Percentiles rank a stretch among this genome's conserved stretches.
phyloP scores from a whole-genome alignment of 2,888 invertebrate genomes.

The Melikaiella ostensackeni region DNA sequence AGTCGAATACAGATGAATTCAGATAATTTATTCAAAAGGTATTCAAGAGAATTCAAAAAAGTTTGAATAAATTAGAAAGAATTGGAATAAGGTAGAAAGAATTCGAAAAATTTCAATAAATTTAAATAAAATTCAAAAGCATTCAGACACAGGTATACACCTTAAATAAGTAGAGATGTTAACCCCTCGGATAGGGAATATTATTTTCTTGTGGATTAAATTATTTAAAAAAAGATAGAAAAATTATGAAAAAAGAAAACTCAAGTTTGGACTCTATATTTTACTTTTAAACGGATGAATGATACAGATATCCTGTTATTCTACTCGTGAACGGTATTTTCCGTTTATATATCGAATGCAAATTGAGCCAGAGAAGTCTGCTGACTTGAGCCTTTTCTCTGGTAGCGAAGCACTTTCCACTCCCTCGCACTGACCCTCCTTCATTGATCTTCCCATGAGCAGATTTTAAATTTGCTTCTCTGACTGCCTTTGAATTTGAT shows the following conservation, averaged over 20 bases:
- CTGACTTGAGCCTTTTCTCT: conserved; percentile 2
- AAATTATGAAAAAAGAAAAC: background rate
- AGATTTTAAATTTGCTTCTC: conserved; percentile 1
- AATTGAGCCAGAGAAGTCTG: background rate
- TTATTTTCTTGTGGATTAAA: background rate
- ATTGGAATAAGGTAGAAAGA: too few species aligned
- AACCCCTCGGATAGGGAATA: background rate
- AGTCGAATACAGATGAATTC: too few species aligned
- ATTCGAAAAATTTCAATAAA: too few species aligned
- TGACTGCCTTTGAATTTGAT: background rate
- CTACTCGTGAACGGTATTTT: background rate
- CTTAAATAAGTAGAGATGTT: too few species aligned
- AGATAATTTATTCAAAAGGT: too few species aligned
- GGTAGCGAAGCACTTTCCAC: background rate
- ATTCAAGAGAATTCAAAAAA: too few species aligned
- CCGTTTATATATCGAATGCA: background rate
- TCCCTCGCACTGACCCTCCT: background rate
- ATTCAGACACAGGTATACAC: too few species aligned
- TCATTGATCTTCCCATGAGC: background rate
- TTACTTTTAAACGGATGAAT: background rate
- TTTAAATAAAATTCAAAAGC: too few species aligned
- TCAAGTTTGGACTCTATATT: background rate
- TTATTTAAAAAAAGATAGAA: background rate
- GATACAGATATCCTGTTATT: background rate
- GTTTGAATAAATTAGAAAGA: too few species aligned